Conservation (phyloP, 2,888 invertebrate species). For the Pseudanteris insignis region DNA sequence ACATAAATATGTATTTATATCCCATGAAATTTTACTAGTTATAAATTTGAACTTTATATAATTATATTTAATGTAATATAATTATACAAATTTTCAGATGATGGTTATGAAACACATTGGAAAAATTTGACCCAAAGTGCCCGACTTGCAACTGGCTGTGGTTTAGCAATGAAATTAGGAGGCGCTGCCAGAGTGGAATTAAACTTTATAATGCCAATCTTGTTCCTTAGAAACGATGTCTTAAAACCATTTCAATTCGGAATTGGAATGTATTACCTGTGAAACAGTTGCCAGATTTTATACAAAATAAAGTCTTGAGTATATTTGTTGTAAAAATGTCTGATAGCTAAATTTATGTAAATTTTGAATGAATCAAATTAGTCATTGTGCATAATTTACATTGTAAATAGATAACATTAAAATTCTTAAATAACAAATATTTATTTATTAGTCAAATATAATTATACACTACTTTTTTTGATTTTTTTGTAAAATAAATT, state of each 20-base stretch:
- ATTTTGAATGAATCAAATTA: too few relatives aligned
- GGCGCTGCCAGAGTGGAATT: slow-evolving; percentile 91
- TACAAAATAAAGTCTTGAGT: slow-evolving; percentile 29
- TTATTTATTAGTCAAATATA: too few relatives aligned
- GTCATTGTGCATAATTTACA: too few relatives aligned
- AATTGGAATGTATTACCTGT: slow-evolving; percentile 83
- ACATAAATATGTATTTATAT: too few relatives aligned
- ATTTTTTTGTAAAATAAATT: too few relatives aligned
- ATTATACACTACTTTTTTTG: too few relatives aligned
- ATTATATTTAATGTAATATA: too few relatives aligned
- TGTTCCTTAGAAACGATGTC: slow-evolving; percentile 74
- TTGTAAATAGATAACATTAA: too few relatives aligned
- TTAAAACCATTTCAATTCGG: slow-evolving; percentile 84
- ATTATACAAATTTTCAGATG: slow-evolving; percentile 67
- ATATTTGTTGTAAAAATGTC: neutral
- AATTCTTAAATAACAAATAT: too few relatives aligned
- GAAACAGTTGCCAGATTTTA: slow-evolving; percentile 52
- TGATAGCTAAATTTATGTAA: neutral
- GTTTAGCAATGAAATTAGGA: slow-evolving; percentile 84
- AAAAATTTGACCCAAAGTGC: slow-evolving; percentile 68
- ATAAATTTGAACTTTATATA: too few relatives aligned
- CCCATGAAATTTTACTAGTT: too few relatives aligned
- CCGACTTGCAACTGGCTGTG: slow-evolving; percentile 83
- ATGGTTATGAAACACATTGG: slow-evolving; percentile 62
- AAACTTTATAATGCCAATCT: slow-evolving; percentile 88